phyloP scores from a whole-genome alignment of 2,888 invertebrate genomes.

The Timandra comae region DNA sequence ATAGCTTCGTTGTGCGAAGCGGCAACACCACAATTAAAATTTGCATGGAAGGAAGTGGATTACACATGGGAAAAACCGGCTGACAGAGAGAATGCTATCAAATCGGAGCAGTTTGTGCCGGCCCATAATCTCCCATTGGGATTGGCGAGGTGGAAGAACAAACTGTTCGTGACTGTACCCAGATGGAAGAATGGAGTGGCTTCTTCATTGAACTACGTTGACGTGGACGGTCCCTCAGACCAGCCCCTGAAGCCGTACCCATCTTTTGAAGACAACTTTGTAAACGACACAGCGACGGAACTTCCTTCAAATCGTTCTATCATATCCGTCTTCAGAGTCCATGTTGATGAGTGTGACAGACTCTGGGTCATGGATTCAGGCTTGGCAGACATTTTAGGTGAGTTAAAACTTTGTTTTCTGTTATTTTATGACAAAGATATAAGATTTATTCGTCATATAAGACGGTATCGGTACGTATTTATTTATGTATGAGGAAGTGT shows the following conservation, averaged over 20 bases:
- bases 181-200: slow-evolving; percentile 84
- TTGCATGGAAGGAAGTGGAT: slow-evolving; percentile 82
- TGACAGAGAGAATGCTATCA: slow-evolving; percentile 77
- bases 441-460: no score
- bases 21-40: slow-evolving; percentile 78
- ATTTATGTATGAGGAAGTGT: no score
- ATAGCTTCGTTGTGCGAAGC: slow-evolving; percentile 45
- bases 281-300: slow-evolving; percentile 72
- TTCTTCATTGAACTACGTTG: slow-evolving; percentile 81
- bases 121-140: slow-evolving; percentile 84
- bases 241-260: slow-evolving; percentile 86
- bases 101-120: slow-evolving; percentile 76
- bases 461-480: no score
- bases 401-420: no score
- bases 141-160: slow-evolving; percentile 82
- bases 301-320: slow-evolving; percentile 78
- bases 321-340: slow-evolving; percentile 84
- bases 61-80: slow-evolving; percentile 81
- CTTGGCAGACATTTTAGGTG: slow-evolving; percentile 83
- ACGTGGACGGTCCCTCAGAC: slow-evolving; percentile 80
- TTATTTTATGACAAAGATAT: not conserved
- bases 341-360: slow-evolving; percentile 85
- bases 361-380: slow-evolving; percentile 91
- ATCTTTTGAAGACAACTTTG: slow-evolving; percentile 85
- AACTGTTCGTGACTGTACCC: slow-evolving; percentile 82